phyloP scores from a whole-genome alignment of 2,113 vertebrate species.

The Istiophorus platypterus region DNA sequence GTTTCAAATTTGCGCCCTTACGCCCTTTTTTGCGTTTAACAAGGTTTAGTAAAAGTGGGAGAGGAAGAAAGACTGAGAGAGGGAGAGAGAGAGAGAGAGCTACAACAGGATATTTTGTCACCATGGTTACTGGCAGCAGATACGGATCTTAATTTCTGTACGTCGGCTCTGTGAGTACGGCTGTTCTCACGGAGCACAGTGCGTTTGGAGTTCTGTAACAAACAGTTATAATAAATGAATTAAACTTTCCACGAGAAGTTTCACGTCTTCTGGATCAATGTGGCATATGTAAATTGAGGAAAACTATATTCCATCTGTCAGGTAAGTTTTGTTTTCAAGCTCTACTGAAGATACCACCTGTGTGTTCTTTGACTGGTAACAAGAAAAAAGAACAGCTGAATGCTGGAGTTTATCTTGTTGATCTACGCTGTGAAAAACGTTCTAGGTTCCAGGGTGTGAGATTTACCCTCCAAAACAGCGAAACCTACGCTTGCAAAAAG shows the following conservation, averaged over 20 bases:
- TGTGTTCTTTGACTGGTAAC: not conserved
- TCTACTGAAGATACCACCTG: too few species aligned
- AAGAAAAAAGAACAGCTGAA: not conserved
- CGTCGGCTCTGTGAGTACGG: too few species aligned
- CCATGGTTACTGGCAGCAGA: slow-evolving; percentile 75
- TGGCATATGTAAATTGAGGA: slow-evolving; percentile 5
- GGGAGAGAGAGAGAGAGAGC: slow-evolving; percentile 9
- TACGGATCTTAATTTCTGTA: slow-evolving; percentile 61
- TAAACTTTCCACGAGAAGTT: not conserved
- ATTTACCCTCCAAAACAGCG: not conserved
- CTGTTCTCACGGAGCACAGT: slow-evolving; percentile 27
- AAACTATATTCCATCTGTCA: slow-evolving; percentile 1
- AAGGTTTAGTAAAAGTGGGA: slow-evolving; percentile 14
- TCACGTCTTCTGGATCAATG: slow-evolving; percentile 17
- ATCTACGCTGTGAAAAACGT: not conserved
- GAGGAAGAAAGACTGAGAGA: not conserved
- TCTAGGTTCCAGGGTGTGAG: not conserved
- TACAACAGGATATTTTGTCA: slow-evolving; percentile 84
- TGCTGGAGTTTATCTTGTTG: not conserved
- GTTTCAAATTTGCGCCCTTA: slow-evolving; percentile 16
- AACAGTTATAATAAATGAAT: not conserved
- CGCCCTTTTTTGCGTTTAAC: too few species aligned
- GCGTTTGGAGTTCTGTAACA: not conserved
- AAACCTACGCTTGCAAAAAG: not conserved
- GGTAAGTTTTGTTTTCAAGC: slow-evolving; percentile 44